phyloP scores from a whole-genome alignment of 1,140 invertebrate genomes.

The Bombus affinis region DNA sequence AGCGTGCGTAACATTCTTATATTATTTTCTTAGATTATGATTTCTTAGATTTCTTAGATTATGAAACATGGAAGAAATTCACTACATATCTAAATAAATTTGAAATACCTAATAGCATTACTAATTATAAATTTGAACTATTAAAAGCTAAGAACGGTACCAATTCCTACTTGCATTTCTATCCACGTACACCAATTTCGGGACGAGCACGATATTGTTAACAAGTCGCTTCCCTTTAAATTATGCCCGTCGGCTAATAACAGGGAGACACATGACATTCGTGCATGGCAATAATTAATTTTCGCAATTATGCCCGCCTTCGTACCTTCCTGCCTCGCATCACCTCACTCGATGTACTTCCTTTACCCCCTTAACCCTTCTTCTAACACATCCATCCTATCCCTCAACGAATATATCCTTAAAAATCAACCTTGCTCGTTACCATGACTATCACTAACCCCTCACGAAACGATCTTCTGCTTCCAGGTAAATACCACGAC shows the following conservation, averaged over 20 bases:
- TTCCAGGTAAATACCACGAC: constrained; percentile 77
- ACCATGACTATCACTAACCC: not conserved
- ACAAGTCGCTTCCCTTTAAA: constrained; percentile 78
- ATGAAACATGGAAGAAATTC: not conserved
- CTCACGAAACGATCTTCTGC: constrained; percentile 25
- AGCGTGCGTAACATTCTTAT: not conserved
- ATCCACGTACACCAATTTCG: constrained; percentile 41
- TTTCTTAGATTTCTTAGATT: too few species aligned
- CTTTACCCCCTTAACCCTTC: not conserved
- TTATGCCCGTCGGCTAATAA: constrained; percentile 80
- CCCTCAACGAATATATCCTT: not conserved
- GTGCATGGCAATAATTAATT: constrained; percentile 81
- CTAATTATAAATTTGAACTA: not conserved
- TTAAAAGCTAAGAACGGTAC: not conserved
- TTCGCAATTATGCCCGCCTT: constrained; percentile 75
- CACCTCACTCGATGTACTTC: constrained; percentile 24
- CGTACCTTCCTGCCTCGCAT: constrained; percentile 45
- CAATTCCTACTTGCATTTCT: not conserved
- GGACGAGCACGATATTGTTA: constrained; percentile 76
- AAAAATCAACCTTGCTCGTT: not conserved
- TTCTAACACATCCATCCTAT: not conserved
- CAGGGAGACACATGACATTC: constrained; percentile 78
- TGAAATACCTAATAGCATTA: not conserved
- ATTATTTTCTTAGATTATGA: too few species aligned
- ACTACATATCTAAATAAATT: not conserved